Evolutionary conservation across 2,113 vertebrate genomes (phyloP).

Genomic region (Sigmodon hispidus): DNA sequence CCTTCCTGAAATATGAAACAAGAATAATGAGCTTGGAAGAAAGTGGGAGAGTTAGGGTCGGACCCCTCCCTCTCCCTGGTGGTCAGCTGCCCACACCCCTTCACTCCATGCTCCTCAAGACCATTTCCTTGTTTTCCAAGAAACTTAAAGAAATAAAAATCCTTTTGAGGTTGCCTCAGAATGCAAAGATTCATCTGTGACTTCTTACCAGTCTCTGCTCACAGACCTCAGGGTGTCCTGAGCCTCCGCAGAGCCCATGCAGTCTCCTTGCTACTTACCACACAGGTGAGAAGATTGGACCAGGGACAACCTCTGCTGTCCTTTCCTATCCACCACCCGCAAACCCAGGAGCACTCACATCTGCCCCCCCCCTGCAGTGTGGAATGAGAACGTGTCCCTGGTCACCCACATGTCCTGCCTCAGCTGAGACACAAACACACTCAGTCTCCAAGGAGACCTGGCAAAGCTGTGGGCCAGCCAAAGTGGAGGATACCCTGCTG

Average conservation of each 20-base stretch:
- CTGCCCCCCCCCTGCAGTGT: too few species aligned
- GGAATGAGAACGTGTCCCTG: not conserved
- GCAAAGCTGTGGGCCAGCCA: not conserved
- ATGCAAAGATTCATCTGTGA: not conserved
- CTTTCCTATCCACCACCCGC: fast-evolving
- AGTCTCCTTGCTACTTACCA: fast-evolving
- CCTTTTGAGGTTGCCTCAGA: not conserved
- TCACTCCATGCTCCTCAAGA: not conserved
- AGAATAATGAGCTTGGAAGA: not conserved
- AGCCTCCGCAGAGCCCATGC: not conserved
- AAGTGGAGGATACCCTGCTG: too few species aligned
- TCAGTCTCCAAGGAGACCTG: not conserved
- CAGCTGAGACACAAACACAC: not conserved
- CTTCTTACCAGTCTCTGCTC: not conserved
- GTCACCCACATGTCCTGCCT: not conserved
- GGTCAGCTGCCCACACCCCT: not conserved
- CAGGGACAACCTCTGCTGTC: not conserved
- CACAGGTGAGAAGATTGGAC: not conserved
- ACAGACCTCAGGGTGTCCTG: not conserved
- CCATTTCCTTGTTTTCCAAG: not conserved
- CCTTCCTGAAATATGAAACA: not conserved
- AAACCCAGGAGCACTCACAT: not conserved
- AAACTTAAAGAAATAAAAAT: not conserved
- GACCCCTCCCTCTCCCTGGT: too few species aligned
- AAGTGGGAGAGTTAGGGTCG: fast-evolving